These are phyloP conservation scores for Scomberomorus guttatus DNA, from an alignment of 2,797 vertebrate species.

Conservation along the genomic window DNA sequence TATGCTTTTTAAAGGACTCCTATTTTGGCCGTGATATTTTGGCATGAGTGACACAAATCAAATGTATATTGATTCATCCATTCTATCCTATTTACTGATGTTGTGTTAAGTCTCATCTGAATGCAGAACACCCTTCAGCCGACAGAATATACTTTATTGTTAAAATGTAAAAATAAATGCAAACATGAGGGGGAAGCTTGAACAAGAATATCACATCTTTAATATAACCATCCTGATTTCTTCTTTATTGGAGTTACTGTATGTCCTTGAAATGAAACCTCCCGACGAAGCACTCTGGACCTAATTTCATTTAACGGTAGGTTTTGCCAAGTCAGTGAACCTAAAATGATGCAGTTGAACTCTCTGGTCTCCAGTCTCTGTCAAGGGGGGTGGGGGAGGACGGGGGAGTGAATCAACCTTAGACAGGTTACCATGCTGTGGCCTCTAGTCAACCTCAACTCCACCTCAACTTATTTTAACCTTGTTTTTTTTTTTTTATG, in stretches of 20 bases:
- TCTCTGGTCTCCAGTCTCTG: constrained; percentile 63
- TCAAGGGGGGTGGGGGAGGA: constrained; percentile 2
- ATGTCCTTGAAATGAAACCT: constrained; percentile 76
- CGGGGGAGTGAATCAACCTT: constrained; percentile 34
- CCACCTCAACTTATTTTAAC: constrained; percentile 42
- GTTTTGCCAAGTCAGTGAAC: constrained; percentile 82
- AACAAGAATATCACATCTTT: constrained; percentile 19
- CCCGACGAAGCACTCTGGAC: constrained; percentile 58
- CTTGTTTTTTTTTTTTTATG: constrained; percentile 17
- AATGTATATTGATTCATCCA: constrained; percentile 12
- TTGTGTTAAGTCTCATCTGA: background rate
- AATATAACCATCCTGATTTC: constrained; percentile 31
- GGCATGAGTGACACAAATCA: background rate
- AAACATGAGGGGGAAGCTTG: constrained; percentile 7
- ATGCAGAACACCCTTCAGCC: background rate
- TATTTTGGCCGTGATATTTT: background rate
- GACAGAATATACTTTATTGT: background rate
- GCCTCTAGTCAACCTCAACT: constrained; percentile 59
- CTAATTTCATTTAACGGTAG: constrained; percentile 78
- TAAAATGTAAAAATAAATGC: constrained; percentile 19
- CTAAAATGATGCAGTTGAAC: constrained; percentile 80
- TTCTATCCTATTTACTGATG: background rate
- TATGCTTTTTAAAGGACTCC: background rate
- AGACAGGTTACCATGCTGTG: constrained; percentile 36
- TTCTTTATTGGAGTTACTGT: constrained; percentile 34